These are phyloP conservation scores for Adineta ricciae DNA, from an alignment of 2,888 invertebrate species.

Conservation along the genomic window DNA sequence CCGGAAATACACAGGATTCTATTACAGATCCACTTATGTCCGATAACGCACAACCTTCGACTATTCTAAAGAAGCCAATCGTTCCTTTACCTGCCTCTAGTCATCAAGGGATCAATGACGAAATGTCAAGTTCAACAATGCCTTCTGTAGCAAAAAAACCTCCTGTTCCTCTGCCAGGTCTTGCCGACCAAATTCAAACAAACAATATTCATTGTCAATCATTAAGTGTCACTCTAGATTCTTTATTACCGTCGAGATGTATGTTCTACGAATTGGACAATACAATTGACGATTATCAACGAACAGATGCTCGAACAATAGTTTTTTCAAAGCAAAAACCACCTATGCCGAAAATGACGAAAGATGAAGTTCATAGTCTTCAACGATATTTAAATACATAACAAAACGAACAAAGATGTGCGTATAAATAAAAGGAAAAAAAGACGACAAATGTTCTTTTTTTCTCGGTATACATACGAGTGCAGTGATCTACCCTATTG, in stretches of 20 bases:
- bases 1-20: not conserved
- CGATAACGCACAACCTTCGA: not conserved
- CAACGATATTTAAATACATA: not conserved
- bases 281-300: not conserved
- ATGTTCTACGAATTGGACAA: not conserved
- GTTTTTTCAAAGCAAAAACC: not conserved
- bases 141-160: not conserved
- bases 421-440: not conserved
- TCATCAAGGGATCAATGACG: not conserved
- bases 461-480: not conserved
- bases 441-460: not conserved
- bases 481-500: not conserved
- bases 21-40: not conserved
- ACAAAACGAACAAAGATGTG: not conserved
- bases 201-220: not conserved
- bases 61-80: not conserved
- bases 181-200: not conserved
- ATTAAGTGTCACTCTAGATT: not conserved
- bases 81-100: not conserved
- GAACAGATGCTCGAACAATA: not conserved
- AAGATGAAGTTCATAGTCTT: not conserved
- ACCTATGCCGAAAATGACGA: not conserved
- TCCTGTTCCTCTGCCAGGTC: not conserved
- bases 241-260: not conserved
- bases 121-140: not conserved